Percentiles rank a stretch among this genome's conserved stretches.
Evolutionary conservation across 2,113 vertebrate genomes (phyloP).

Genomic region (Alaudala cheleensis): DNA sequence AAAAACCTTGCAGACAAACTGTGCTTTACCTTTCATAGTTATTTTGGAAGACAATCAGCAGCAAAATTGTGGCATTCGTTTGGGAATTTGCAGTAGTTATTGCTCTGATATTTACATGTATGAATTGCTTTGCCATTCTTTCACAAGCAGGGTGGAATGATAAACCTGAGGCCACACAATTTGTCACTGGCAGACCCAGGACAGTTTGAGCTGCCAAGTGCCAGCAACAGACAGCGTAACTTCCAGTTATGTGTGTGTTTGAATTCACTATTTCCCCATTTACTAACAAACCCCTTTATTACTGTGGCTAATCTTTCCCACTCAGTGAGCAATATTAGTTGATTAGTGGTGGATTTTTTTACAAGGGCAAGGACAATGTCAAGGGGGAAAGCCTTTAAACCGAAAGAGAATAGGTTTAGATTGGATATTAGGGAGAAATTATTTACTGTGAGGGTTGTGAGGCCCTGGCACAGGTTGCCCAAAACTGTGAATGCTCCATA

Average conservation of each 20-base stretch:
- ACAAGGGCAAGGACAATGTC: background rate
- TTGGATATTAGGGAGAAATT: background rate
- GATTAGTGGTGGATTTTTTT: background rate
- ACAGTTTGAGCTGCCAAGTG: background rate
- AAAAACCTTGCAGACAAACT: background rate
- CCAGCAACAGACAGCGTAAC: background rate
- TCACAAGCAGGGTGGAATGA: background rate
- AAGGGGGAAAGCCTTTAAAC: background rate
- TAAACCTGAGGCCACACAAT: background rate
- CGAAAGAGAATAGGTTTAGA: background rate
- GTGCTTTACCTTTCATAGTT: background rate
- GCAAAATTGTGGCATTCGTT: background rate
- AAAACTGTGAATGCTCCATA: background rate
- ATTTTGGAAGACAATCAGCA: background rate
- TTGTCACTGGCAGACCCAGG: background rate
- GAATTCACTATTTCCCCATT: background rate
- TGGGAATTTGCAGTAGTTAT: background rate
- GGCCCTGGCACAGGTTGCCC: background rate
- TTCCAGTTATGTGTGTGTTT: background rate
- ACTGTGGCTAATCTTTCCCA: background rate
- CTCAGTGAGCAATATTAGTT: background rate
- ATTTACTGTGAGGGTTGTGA: background rate
- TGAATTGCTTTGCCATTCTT: background rate
- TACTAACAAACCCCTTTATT: background rate
- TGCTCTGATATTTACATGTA: background rate